A percentile compares a stretch with the other conserved stretches of the same genome.
phyloP scores from a whole-genome alignment of 2,797 vertebrate species.

The Hybognathus amarus region DNA sequence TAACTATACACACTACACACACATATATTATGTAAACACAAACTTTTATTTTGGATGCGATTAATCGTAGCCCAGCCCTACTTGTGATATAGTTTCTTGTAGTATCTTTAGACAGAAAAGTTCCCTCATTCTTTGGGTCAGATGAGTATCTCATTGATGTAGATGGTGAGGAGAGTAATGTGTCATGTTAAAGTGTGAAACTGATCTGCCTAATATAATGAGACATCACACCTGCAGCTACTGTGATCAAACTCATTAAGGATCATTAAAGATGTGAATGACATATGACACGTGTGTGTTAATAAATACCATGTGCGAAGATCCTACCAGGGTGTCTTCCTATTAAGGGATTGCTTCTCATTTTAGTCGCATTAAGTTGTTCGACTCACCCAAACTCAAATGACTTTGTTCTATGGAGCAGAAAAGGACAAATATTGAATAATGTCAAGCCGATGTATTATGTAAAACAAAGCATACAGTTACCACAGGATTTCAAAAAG shows the following conservation, averaged over 20 bases:
- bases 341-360: not conserved
- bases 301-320: not conserved
- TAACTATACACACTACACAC: too few species aligned
- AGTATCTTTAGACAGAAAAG: not conserved
- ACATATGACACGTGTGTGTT: not conserved
- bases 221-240: slow-evolving; percentile 28
- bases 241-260: slow-evolving; percentile 21
- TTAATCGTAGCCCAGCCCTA: too few species aligned
- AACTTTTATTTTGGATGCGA: too few species aligned
- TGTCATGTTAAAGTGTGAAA: slow-evolving; percentile 23
- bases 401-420: not conserved
- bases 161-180: not conserved
- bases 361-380: not conserved
- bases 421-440: not conserved
- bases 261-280: slow-evolving; percentile 30
- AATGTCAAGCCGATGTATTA: too few species aligned
- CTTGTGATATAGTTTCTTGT: not conserved
- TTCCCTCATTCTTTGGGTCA: not conserved
- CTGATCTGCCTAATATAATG: slow-evolving; percentile 26
- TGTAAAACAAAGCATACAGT: too few species aligned
- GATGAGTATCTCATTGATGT: not conserved
- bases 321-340: not conserved
- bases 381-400: not conserved
- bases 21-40: too few species aligned
- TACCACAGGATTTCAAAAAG: too few species aligned